phyloP scores from a whole-genome alignment of 2,888 invertebrate genomes.

The Caenorhabditis doughertyi region DNA sequence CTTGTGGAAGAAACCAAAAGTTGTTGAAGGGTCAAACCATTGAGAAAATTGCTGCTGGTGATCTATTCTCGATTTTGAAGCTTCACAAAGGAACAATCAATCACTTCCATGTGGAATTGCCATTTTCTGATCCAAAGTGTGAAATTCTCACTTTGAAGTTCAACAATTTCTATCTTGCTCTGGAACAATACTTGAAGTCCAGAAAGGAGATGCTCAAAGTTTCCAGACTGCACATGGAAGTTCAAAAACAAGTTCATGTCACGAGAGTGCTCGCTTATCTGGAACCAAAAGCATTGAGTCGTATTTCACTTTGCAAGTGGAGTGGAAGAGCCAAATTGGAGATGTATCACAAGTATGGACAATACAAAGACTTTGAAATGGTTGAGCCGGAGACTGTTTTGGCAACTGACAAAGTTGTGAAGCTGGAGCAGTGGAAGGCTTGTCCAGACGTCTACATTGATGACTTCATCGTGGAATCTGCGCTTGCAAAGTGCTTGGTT shows the following conservation, averaged over 20 bases:
- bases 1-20: too few relatives aligned
- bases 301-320: not conserved
- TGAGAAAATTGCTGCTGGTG: not conserved
- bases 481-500: not conserved
- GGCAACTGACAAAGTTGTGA: not conserved
- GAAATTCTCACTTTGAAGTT: too few relatives aligned
- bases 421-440: not conserved
- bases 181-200: not conserved
- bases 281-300: not conserved
- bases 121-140: not conserved
- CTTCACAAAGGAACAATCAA: not conserved
- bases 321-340: not conserved
- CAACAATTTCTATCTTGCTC: not conserved
- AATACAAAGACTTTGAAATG: not conserved
- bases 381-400: not conserved
- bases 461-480: not conserved
- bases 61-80: not conserved
- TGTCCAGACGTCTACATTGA: not conserved
- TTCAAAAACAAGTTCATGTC: not conserved
- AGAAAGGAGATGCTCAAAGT: not conserved
- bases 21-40: too few relatives aligned
- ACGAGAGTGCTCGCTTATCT: not conserved
- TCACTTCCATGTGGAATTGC: not conserved
- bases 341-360: too few relatives aligned
- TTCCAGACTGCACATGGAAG: not conserved